Percentiles rank a stretch among this genome's conserved stretches.
phyloP scores from a whole-genome alignment of 2,797 vertebrate species.

The Tympanoctomys barrerae region DNA sequence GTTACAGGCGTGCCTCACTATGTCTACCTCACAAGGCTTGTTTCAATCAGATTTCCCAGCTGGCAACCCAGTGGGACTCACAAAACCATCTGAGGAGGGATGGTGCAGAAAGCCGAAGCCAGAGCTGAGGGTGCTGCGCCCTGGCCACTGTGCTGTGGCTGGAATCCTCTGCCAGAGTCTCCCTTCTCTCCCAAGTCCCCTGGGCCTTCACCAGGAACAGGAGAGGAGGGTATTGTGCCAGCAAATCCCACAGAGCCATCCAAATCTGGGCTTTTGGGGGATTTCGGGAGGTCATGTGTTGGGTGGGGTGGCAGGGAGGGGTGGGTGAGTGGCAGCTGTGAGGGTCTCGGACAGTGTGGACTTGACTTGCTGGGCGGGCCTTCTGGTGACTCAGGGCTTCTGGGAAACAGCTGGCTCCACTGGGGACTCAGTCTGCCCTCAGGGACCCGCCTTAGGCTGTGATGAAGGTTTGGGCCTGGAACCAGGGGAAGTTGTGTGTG shows the following conservation, averaged over 20 bases:
- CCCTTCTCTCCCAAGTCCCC: background rate
- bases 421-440: background rate
- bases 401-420: constrained; percentile 66
- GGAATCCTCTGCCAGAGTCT: background rate
- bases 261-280: constrained; percentile 77
- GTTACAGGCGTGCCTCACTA: background rate
- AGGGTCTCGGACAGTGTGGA: constrained; percentile 37
- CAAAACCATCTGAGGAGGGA: background rate
- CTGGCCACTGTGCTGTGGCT: background rate
- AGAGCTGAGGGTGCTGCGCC: accelerated
- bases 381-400: constrained; percentile 73
- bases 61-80: background rate
- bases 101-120: background rate
- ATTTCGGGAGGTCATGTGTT: constrained; percentile 71
- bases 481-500: constrained; percentile 3
- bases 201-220: background rate
- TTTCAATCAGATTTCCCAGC: background rate
- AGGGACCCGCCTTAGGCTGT: background rate
- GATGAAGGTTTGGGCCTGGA: background rate
- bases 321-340: background rate
- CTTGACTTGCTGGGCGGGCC: background rate
- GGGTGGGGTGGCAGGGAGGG: constrained; percentile 20
- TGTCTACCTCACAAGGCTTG: background rate
- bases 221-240: background rate
- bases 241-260: background rate